A percentile compares a stretch with the other conserved stretches of the same genome.
Conservation (phyloP, 2,113 vertebrate species). For the Eptesicus fuscus region DNA sequence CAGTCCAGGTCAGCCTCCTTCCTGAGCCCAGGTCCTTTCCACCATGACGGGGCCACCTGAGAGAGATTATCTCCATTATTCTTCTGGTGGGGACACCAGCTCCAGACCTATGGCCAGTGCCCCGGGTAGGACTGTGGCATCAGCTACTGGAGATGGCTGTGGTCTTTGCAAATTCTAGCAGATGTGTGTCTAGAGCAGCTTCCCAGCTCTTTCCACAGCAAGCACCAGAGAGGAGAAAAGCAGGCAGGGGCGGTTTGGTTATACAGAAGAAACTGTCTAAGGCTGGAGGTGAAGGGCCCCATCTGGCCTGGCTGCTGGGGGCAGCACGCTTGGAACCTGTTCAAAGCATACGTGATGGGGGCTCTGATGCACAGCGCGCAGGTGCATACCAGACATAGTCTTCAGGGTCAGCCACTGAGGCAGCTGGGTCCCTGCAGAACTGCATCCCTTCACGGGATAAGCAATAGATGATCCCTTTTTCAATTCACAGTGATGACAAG, state of each 20-base stretch:
- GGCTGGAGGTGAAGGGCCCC: not conserved
- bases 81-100: not conserved
- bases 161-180: not conserved
- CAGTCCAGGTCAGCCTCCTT: not conserved
- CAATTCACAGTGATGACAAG: not conserved
- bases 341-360: not conserved
- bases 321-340: not conserved
- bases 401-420: not conserved
- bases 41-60: rapidly evolving
- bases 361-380: rapidly evolving
- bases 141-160: not conserved
- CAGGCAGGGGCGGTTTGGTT: not conserved
- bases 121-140: rapidly evolving
- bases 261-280: not conserved
- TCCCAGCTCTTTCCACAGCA: not conserved
- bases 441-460: not conserved
- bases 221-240: not conserved
- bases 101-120: not conserved
- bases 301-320: not conserved
- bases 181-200: no score
- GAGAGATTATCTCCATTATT: not conserved
- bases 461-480: not conserved
- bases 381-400: no score
- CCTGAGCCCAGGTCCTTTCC: not conserved
- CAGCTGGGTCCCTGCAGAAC: not conserved